Base-by-base conservation (phyloP, 2,888 invertebrate genomes). In the Cryptus armator region DNA sequence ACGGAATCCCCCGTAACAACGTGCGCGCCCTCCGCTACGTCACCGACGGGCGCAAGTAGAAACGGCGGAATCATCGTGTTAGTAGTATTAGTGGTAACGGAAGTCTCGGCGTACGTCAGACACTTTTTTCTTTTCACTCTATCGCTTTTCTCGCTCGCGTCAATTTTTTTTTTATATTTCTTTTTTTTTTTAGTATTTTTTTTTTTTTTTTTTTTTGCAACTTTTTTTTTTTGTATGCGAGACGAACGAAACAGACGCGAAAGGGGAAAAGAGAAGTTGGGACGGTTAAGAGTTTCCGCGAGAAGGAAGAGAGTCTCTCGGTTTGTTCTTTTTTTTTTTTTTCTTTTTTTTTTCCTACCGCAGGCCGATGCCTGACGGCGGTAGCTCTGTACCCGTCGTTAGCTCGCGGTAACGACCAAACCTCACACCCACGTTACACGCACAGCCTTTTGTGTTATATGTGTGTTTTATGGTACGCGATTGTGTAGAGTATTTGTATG, bases 361-460 rank as follows among this genome's bases (percentile, higher is more conserved):
- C 19, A 72, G 56, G 32, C 66, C 72, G 43, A 64, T 10, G 51
- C 72, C 24, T 16, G 16, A 62, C 83, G 88, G 88, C 82, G 81
- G 83, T 78, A 66, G 44, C 56, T 71, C 84, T 76, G 86, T 82
- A 85, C 83, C 80, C 88, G 85, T 87, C 87, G 86, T 88, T 89
- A 87, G 87, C 87, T 87, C 72, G 79, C 86, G 87, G 86, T 89
- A 90, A 90, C 88, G 88, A 90, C 88, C 90, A 83, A 78, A 80
- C 86, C 82, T 84, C 85, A 85, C 53, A 74, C 74, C 80, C 83
- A 70, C 87, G 85, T 81, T 64, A 74, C 64, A 79, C 78, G 44
- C 74, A 19, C n/a, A 9, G 53, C 29, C 46, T 53, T 16, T 56
- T 24, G 46, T 77, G 48, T 67, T 29, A 66, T 48, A 75, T 29